phyloP scores from a whole-genome alignment of 1,140 invertebrate species.

The Procambarus virginalis region DNA sequence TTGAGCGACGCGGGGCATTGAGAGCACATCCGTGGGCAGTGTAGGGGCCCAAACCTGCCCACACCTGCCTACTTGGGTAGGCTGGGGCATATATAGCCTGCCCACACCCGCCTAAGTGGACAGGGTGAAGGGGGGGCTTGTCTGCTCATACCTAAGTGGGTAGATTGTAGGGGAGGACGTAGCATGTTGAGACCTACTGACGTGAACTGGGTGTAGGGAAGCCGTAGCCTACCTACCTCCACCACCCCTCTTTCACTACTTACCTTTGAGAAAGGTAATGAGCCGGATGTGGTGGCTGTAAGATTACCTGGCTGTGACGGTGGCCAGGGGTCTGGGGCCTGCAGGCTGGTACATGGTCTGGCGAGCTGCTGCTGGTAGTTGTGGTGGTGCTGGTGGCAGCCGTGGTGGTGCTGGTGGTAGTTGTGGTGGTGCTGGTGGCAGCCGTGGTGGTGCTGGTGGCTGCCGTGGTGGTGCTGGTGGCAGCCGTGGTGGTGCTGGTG shows the following conservation, averaged over 20 bases:
- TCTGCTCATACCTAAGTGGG: no score
- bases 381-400: background rate
- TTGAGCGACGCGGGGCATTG: conserved; percentile 29
- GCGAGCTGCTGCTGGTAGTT: background rate
- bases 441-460: no score
- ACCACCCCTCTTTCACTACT: background rate
- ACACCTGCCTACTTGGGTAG: background rate
- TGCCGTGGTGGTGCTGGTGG: no score
- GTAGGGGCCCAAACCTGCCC: background rate
- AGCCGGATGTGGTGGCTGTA: background rate
- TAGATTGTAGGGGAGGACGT: no score
- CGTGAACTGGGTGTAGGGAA: no score
- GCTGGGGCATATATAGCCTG: background rate
- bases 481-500: no score
- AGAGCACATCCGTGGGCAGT: background rate
- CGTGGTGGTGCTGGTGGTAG: background rate
- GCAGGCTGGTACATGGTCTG: background rate
- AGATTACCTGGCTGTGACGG: no score
- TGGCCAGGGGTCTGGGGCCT: background rate
- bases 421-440: background rate
- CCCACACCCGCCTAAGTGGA: background rate
- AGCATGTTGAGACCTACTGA: no score
- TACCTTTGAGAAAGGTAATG: background rate
- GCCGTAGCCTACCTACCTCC: background rate
- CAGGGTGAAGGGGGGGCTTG: no score